Percentiles rank a stretch among this genome's conserved stretches.
These are phyloP conservation scores for Suncus etruscus DNA, from an alignment of 2,113 vertebrate species.

Conservation along the genomic window DNA sequence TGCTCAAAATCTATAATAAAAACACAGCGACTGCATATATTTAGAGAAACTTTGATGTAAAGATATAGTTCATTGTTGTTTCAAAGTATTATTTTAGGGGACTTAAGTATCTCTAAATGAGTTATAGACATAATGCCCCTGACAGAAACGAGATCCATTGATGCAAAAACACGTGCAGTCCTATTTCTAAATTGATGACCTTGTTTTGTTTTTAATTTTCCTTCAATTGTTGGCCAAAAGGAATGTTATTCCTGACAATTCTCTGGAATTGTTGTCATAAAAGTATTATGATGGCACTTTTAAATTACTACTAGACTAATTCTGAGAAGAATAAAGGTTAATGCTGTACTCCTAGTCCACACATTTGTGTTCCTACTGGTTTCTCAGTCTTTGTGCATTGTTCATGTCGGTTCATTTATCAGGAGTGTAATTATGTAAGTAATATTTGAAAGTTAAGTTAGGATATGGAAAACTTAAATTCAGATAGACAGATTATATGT, in stretches of 20 bases:
- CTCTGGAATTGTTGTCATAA: background rate
- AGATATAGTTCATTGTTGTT: background rate
- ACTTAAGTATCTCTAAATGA: background rate
- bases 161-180: background rate
- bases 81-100: background rate
- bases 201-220: slow-evolving; percentile 1
- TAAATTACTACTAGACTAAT: background rate
- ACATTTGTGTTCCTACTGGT: background rate
- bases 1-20: slow-evolving; percentile 20
- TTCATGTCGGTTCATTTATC: background rate
- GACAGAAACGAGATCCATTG: background rate
- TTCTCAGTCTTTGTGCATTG: background rate
- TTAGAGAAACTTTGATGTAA: slow-evolving; percentile 36
- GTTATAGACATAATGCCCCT: background rate
- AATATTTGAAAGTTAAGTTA: background rate
- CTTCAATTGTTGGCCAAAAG: background rate
- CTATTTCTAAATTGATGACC: background rate
- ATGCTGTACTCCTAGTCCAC: background rate
- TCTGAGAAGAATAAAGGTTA: background rate
- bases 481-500: too few species aligned
- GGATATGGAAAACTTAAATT: too few species aligned
- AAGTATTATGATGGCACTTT: background rate
- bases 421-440: background rate
- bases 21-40: background rate
- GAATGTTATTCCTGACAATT: background rate